Evolutionary conservation across 2,888 invertebrate species (phyloP).

Genomic region (Dynastes grantii): DNA sequence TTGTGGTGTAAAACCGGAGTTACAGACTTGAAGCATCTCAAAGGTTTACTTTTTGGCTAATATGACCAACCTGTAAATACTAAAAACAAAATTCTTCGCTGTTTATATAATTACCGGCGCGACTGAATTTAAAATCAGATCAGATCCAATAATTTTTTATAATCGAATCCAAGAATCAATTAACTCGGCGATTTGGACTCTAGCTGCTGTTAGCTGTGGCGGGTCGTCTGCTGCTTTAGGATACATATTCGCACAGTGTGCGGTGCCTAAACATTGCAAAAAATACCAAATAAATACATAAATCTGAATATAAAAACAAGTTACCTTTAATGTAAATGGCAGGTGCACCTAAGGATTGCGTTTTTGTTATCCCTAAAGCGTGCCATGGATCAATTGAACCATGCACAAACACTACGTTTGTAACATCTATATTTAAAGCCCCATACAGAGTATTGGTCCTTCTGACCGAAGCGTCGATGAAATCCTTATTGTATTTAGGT

Average conservation of each 20-base stretch:
- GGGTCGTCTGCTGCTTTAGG: conserved; percentile 80
- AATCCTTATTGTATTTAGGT: conserved; percentile 76
- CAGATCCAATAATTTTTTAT: conserved; percentile 59
- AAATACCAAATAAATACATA: neutral
- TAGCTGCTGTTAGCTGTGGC: conserved; percentile 79
- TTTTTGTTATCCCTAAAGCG: conserved; percentile 80
- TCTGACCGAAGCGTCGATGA: conserved; percentile 76
- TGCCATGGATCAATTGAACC: conserved; percentile 94
- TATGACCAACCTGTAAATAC: no score
- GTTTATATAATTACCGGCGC: no score
- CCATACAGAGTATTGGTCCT: conserved; percentile 89
- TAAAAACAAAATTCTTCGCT: no score
- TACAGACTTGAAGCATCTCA: no score
- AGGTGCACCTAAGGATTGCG: conserved; percentile 74
- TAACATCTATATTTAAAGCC: conserved; percentile 79
- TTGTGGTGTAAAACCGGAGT: no score
- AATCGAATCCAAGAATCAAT: conserved; percentile 74
- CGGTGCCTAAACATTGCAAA: conserved; percentile 79
- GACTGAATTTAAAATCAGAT: no score
- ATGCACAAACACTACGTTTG: conserved; percentile 88
- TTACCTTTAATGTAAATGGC: conserved; percentile 84
- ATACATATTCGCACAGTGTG: conserved; percentile 96
- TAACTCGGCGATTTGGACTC: conserved; percentile 75
- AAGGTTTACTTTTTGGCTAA: no score
- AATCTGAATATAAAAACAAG: neutral